Conservation (phyloP, 53 echinoderm and acorn worm species). For the Antedon mediterranea region DNA sequence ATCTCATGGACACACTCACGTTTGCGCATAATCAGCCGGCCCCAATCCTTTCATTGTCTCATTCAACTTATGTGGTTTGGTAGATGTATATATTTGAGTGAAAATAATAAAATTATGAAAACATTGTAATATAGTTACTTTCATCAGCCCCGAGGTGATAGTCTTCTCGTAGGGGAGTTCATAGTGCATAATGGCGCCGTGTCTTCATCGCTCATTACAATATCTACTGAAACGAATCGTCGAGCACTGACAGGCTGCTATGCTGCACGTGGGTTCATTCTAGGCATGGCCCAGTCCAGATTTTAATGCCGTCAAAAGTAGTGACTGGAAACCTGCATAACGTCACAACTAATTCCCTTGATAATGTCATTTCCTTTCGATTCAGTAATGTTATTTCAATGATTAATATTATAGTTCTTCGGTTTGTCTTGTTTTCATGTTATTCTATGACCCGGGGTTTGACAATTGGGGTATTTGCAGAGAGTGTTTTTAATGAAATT, state of each 20-base stretch:
- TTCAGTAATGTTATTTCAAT: conserved; percentile 1
- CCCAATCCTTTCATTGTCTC: no score
- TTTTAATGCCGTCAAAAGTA: neutral
- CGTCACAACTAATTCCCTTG: neutral
- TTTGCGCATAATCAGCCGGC: no score
- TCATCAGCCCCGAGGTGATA: neutral
- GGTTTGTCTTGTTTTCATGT: neutral
- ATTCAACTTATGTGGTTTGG: neutral
- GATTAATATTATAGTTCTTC: neutral
- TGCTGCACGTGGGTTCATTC: neutral
- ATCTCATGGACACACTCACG: no score
- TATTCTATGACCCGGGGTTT: neutral
- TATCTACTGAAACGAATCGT: neutral
- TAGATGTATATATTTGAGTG: neutral
- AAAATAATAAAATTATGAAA: neutral
- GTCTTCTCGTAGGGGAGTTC: neutral
- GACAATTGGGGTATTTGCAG: neutral
- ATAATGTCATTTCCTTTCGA: neutral
- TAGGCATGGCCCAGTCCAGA: neutral
- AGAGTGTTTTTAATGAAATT: no score
- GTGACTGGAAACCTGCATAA: neutral
- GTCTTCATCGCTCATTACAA: neutral
- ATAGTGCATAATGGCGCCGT: neutral
- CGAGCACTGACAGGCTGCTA: neutral
- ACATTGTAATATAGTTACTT: neutral